Conservation (phyloP, 1,140 invertebrate genomes). For the Aphaenogaster rudis region DNA sequence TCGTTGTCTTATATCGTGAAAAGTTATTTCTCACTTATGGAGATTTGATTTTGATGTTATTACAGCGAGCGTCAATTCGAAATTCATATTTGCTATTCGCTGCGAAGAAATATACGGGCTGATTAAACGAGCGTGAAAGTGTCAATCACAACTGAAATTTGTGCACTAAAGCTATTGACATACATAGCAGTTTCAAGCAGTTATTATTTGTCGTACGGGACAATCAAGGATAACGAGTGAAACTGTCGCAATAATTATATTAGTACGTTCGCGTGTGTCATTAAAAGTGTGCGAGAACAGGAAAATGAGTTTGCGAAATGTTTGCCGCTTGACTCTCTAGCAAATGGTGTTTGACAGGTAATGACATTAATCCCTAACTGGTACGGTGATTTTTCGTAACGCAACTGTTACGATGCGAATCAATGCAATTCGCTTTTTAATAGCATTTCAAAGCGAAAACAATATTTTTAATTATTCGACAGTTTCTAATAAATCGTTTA, state of each 20-base stretch:
- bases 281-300: constrained; percentile 48
- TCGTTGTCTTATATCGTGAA: neutral
- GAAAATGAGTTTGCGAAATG: constrained; percentile 52
- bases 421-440: constrained; percentile 1
- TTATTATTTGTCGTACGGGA: constrained; percentile 41
- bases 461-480: constrained; percentile 24
- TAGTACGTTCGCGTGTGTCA: constrained; percentile 33
- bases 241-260: constrained; percentile 53
- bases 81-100: neutral
- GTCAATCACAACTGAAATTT: constrained; percentile 33
- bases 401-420: constrained; percentile 14
- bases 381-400: constrained; percentile 42
- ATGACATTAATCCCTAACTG: constrained; percentile 48
- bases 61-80: neutral
- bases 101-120: neutral
- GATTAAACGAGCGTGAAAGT: constrained; percentile 30
- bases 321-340: constrained; percentile 30
- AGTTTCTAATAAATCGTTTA: constrained; percentile 3
- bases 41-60: neutral
- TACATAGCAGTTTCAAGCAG: constrained; percentile 22
- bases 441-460: neutral
- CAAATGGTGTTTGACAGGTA: constrained; percentile 34
- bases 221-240: constrained; percentile 58
- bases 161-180: constrained; percentile 1
- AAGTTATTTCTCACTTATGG: neutral